Evolutionary conservation across 2,797 vertebrate genomes (phyloP), one percentile per base, ranked within the genome.

Genomic region (Schizopygopsis malacanthus): DNA sequence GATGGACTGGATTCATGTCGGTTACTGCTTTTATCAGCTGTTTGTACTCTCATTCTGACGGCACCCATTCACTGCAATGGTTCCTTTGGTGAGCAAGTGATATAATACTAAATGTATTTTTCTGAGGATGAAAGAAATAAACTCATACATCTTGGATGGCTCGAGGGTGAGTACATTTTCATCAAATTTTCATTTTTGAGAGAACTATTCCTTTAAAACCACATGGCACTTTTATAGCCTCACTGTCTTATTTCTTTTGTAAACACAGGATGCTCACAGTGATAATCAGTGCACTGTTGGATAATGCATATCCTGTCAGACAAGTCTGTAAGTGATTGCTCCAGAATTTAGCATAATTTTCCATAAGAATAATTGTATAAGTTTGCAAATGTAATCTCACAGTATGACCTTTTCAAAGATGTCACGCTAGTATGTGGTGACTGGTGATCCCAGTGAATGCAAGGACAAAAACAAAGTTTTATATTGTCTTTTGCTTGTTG

Each of bases 361-460:
- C 45, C 18, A 50, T 69, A 50, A 54, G 43, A 37, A 37, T 81
- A 52, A 0, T 69, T 69, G n/a, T 52, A n/a, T n/a, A 50, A 5
- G 39, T 59, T 72, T 72, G 6, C n/a, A 59, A 72, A 82, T 72
- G 37, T 72, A 70, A 82, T n/a, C 59, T 41, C 61, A 69, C 22
- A 52, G 22, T 28, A 9, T 79, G 75, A 79, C 65, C 83, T 85
- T 85, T 71, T 79, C 65, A 59, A 56, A 79, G 45, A 47, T 81
- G 63, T 52, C 20, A 2, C 9, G 52, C 37, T 45, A 73, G 33
- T 28, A 63, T 20, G 59, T 11, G 16, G 47, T 69, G 61, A 77
- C 72, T 77, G 47, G 37, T 28, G 37, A 78, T 84, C 52, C 33
- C 69, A 45, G 22, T 43, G n/a, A 70, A 56, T 25, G 11, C 9